These are phyloP conservation scores for Malurus elegans DNA, from an alignment of 2,113 vertebrate genomes.

Conservation along the genomic window DNA sequence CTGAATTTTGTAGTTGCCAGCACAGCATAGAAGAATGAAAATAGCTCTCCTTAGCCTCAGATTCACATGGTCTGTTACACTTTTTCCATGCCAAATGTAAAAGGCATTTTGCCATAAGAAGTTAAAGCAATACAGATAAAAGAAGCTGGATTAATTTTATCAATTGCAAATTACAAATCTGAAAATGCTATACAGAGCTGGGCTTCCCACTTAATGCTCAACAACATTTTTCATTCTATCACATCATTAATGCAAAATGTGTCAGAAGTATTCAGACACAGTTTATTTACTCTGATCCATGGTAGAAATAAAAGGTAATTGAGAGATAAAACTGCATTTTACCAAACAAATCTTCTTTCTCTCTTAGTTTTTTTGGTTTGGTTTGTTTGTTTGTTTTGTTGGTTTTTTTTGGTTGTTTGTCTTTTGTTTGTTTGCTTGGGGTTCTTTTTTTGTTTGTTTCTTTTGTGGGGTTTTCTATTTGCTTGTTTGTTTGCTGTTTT, in stretches of 20 bases:
- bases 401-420: too few species aligned
- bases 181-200: not conserved
- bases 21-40: not conserved
- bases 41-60: not conserved
- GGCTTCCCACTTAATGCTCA: not conserved
- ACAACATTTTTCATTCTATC: not conserved
- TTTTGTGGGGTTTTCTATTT: not conserved
- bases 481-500: not conserved
- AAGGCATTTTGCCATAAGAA: not conserved
- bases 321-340: not conserved
- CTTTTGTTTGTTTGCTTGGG: not conserved
- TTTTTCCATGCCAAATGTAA: not conserved
- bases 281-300: not conserved
- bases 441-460: too few species aligned
- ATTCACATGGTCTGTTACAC: not conserved
- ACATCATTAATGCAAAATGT: not conserved
- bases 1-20: not conserved
- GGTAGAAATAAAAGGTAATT: not conserved
- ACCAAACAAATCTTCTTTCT: rapidly evolving
- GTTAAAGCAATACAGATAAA: not conserved
- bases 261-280: not conserved
- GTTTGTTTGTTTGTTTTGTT: too few species aligned
- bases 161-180: not conserved
- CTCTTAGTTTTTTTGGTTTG: not conserved
- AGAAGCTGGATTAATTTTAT: not conserved